phyloP scores from a whole-genome alignment of 2,888 invertebrate species.

The Melolontha melolontha region DNA sequence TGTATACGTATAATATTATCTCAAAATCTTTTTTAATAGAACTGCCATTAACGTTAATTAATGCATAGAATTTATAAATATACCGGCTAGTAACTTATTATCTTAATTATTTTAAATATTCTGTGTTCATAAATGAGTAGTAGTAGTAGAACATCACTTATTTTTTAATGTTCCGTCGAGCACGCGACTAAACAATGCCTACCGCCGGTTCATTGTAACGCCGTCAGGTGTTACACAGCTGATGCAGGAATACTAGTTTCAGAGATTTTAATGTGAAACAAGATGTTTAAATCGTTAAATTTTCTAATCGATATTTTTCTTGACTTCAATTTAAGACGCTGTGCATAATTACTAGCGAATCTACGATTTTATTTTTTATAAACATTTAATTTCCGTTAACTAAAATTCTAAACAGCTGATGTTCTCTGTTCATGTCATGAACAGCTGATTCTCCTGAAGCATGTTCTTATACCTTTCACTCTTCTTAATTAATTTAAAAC shows the following conservation, averaged over 20 bases:
- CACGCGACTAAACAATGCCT: conserved; percentile 24
- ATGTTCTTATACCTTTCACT: conserved; percentile 14
- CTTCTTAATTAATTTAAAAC: conserved; percentile 4
- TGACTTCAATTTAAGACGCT: neutral
- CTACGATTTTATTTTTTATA: neutral
- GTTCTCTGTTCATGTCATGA: conserved; percentile 18
- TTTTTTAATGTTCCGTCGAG: conserved; percentile 22
- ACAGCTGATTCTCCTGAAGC: conserved; percentile 26
- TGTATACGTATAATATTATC: neutral
- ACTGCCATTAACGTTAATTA: conserved; percentile 19
- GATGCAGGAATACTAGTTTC: conserved; percentile 1
- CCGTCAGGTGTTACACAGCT: conserved; percentile 28
- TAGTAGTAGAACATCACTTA: conserved; percentile 6
- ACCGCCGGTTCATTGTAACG: conserved; percentile 22
- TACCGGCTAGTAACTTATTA: conserved; percentile 25
- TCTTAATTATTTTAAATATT: conserved; percentile 29
- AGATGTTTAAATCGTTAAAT: no score
- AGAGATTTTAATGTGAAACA: no score
- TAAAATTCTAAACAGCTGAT: conserved; percentile 19
- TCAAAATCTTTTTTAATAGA: conserved; percentile 10
- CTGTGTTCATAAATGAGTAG: conserved; percentile 12
- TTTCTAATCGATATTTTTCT: no score
- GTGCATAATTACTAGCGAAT: neutral
- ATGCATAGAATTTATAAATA: conserved; percentile 20
- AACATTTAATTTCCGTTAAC: conserved; percentile 24